Evolutionary conservation across 1,140 invertebrate genomes (phyloP).

Genomic region (Liolophura sinensis): DNA sequence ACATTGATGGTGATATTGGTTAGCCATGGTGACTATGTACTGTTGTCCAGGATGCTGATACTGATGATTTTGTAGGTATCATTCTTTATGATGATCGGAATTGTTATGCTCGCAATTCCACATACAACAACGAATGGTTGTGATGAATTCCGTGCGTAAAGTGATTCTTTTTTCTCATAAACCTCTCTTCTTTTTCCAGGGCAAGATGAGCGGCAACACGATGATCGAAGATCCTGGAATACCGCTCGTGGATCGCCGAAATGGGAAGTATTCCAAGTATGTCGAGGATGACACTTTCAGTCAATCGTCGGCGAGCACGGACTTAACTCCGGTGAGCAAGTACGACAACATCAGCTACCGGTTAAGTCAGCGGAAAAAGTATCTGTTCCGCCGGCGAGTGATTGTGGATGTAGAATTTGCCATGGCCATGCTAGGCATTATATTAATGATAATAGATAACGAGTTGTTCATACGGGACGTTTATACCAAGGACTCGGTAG

Average conservation of each 20-base stretch:
- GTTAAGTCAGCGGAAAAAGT: slow-evolving; percentile 39
- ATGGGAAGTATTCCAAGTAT: slow-evolving; percentile 33
- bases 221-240: slow-evolving; percentile 38
- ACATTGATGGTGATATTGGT: no score
- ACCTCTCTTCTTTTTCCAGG: slow-evolving; percentile 25
- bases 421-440: slow-evolving; percentile 45
- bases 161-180: no score
- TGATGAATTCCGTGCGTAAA: no score
- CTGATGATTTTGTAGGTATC: no score
- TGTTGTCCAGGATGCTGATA: no score
- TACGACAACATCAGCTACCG: slow-evolving; percentile 48
- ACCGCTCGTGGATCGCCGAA: slow-evolving; percentile 28
- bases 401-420: slow-evolving; percentile 42
- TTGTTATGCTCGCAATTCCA: no score
- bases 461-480: slow-evolving; percentile 31
- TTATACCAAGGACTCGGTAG: slow-evolving; percentile 25
- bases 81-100: no score
- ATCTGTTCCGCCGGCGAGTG: slow-evolving; percentile 35
- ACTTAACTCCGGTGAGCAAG: neutral
- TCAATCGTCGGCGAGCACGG: slow-evolving; percentile 1
- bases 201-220: slow-evolving; percentile 30
- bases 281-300: slow-evolving; percentile 20
- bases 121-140: no score
- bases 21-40: no score
- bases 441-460: slow-evolving; percentile 52